phyloP scores from a whole-genome alignment of 2,888 invertebrate genomes.

The Ceriagrion tenellum region DNA sequence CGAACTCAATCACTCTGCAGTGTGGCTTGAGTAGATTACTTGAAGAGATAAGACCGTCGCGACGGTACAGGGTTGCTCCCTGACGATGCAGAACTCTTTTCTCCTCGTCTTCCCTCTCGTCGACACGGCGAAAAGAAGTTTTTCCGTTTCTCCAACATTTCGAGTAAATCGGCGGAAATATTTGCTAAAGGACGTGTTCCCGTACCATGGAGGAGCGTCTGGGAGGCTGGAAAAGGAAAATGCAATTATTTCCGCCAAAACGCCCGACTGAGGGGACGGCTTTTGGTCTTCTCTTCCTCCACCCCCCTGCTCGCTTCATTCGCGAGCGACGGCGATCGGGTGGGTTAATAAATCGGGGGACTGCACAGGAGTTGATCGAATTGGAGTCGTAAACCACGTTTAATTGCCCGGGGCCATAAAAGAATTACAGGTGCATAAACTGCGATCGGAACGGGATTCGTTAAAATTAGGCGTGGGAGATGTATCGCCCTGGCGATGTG shows the following conservation, averaged over 20 bases:
- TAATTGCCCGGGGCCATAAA: slow-evolving; percentile 1
- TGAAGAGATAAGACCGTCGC: no score
- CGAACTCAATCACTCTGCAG: no score
- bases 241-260: background rate
- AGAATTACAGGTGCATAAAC: background rate
- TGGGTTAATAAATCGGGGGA: background rate
- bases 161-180: no score
- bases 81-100: no score
- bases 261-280: background rate
- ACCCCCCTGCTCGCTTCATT: background rate
- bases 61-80: no score
- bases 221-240: background rate
- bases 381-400: background rate
- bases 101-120: no score
- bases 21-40: no score
- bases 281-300: background rate
- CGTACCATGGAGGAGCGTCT: background rate
- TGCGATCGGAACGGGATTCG: background rate
- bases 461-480: background rate
- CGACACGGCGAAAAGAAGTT: no score
- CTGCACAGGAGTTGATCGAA: background rate
- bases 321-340: background rate
- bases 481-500: background rate
- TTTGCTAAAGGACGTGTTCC: no score
- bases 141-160: no score